These are phyloP conservation scores for Phorcus lineatus DNA, from an alignment of 2,888 invertebrate genomes.

Conservation along the genomic window DNA sequence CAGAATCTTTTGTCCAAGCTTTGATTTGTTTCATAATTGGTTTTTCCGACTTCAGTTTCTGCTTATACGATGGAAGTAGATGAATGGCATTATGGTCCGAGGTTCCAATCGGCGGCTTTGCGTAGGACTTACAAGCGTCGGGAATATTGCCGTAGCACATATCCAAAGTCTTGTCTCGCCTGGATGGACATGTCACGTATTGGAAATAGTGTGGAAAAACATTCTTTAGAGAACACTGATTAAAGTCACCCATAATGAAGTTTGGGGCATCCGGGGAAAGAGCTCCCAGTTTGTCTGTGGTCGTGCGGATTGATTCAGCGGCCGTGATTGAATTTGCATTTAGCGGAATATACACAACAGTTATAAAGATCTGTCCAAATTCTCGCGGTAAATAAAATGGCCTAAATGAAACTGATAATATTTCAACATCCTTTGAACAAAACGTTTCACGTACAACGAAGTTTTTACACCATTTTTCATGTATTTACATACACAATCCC, in stretches of 20 bases:
- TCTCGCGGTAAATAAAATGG: background rate
- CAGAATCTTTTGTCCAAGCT: too few relatives aligned
- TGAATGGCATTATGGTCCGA: too few relatives aligned
- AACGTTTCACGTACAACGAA: too few relatives aligned
- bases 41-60: background rate
- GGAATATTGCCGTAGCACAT: slow-evolving; percentile 4
- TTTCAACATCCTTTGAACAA: too few relatives aligned
- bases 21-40: too few relatives aligned
- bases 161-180: background rate
- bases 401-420: background rate
- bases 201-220: background rate
- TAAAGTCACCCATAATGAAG: slow-evolving; percentile 1
- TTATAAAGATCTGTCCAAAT: background rate
- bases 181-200: background rate
- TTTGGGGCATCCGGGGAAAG: background rate
- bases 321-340: background rate
- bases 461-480: too few relatives aligned
- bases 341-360: background rate
- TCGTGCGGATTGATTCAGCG: background rate
- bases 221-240: background rate
- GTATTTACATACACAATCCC: too few relatives aligned
- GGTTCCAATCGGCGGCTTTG: too few relatives aligned
- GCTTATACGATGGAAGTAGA: too few relatives aligned
- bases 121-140: too few relatives aligned
- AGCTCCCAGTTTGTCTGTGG: background rate